A percentile compares a stretch with the other conserved stretches of the same genome.
phyloP scores from a whole-genome alignment of 2,797 vertebrate genomes.

The Oophaga sylvatica region DNA sequence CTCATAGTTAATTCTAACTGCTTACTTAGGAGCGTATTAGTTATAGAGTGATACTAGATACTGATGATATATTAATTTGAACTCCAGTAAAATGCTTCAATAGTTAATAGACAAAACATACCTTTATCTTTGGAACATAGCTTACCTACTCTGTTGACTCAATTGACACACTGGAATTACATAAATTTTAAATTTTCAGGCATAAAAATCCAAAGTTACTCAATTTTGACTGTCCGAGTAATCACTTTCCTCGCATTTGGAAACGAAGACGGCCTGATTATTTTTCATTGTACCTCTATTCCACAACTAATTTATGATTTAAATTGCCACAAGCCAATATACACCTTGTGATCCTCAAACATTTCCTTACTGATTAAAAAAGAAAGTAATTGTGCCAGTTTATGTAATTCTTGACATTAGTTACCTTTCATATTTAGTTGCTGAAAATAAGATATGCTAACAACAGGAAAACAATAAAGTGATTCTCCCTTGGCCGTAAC shows the following conservation, averaged over 20 bases:
- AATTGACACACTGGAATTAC: no score
- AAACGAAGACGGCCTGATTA: not conserved
- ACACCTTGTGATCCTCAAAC: not conserved
- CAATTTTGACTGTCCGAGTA: not conserved
- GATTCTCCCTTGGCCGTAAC: not conserved
- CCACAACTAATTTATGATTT: slow-evolving; percentile 2
- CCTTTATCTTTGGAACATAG: no score
- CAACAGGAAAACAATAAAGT: slow-evolving; percentile 11
- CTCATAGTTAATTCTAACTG: no score
- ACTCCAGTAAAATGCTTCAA: no score
- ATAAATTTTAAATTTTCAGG: no score
- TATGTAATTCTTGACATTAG: not conserved
- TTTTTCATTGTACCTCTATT: not conserved
- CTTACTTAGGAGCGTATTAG: no score
- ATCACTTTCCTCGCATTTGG: not conserved
- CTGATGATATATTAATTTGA: no score
- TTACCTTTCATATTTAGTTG: slow-evolving; percentile 7
- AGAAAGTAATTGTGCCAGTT: not conserved
- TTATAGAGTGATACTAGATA: no score
- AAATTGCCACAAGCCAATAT: not conserved
- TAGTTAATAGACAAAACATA: no score
- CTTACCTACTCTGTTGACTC: no score
- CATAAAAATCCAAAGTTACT: no score
- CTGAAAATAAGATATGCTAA: not conserved
- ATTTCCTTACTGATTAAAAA: not conserved